Evolutionary conservation across 2,888 invertebrate genomes (phyloP), one percentile per base, ranked within the genome.

Genomic region (Macrostomum cliftonense): DNA sequence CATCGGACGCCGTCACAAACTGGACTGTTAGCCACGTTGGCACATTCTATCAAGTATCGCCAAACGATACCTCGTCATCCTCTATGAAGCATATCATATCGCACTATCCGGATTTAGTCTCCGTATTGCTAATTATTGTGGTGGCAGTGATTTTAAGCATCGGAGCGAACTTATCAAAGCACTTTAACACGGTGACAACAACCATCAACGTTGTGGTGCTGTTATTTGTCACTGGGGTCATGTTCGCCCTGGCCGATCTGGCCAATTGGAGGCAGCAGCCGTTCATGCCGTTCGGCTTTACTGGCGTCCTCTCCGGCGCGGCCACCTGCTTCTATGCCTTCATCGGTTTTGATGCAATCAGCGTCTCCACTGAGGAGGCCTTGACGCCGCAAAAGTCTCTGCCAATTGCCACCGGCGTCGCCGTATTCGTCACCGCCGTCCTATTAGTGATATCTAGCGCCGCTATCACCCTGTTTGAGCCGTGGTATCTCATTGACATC

Each of bases 171-270:
- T 61, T 64, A 36, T 68, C 70, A 4, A 63, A 68, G 17, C 61
- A 63, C 46, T 64, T 71, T 56, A 71, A 70, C 56, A 62, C 61
- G 13, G 57, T 67, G 14, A 64, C 71, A 48, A 69, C 70, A 4
- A 54, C 62, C 12, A 53, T 70, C 20, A 71, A 71, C 53, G 58
- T 66, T 46, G 52, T 59, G 7, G 67, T 71, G 14, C 64, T 72
- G 14, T 46, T 60, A 9, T 65, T 71, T 47, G 62, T 70, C 17
- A 64, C 67, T 40, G 58, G 61, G 37, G 75, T 85, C 14, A 88
- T 88, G 0, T 80, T 85, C 62, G 80, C 79, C 65, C 28, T 28
- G 28, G 28, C 28, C 28, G 28, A 28, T 9, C 85, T 86, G 1
- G 28, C 28, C 28, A 28, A 28, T 28, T 28, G 28, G 28, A 28